phyloP scores from a whole-genome alignment of 2,797 vertebrate genomes.

The Anomalospiza imberbis region DNA sequence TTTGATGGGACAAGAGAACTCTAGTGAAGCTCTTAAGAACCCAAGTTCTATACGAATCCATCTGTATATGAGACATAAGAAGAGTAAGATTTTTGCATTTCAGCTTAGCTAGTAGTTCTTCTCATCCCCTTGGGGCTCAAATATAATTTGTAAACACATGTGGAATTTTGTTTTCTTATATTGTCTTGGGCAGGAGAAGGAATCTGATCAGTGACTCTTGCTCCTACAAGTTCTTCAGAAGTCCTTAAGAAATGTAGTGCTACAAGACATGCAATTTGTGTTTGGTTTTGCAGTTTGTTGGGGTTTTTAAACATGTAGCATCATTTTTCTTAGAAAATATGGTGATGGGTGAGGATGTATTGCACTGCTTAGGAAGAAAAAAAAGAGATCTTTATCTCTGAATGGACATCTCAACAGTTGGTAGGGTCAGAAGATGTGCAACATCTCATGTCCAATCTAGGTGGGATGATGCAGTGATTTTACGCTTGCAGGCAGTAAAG shows the following conservation, averaged over 20 bases:
- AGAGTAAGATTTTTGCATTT: not conserved
- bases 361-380: not conserved
- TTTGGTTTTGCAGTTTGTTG: not conserved
- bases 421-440: not conserved
- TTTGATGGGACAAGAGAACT: not conserved
- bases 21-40: not conserved
- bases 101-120: not conserved
- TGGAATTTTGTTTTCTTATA: not conserved
- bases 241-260: not conserved
- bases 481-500: not conserved
- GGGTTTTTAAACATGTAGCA: not conserved
- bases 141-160: not conserved
- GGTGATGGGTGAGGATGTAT: not conserved
- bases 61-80: not conserved
- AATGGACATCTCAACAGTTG: fast-evolving
- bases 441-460: too few species aligned
- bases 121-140: not conserved
- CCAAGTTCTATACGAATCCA: not conserved
- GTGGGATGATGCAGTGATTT: not conserved
- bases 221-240: not conserved
- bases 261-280: not conserved
- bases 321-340: not conserved
- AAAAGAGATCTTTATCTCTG: not conserved
- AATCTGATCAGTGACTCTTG: not conserved
- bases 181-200: fast-evolving